Conservation (phyloP, 2,113 vertebrate genomes). For the Ranitomeya imitator region DNA sequence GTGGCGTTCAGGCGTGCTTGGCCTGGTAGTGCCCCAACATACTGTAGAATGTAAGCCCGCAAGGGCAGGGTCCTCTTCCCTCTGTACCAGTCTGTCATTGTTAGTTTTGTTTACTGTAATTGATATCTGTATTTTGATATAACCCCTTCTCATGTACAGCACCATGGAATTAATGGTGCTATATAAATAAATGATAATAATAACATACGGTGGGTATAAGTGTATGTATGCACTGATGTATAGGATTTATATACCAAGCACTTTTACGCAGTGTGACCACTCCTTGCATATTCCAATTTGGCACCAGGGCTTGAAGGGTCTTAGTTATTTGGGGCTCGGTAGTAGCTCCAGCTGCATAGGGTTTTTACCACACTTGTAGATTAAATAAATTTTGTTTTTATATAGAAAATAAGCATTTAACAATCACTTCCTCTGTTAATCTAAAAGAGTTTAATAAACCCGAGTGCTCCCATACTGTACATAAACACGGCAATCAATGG, state of each 20-base stretch:
- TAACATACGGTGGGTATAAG: background rate
- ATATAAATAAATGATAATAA: too few relatives aligned
- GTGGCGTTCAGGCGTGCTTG: background rate
- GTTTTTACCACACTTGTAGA: background rate
- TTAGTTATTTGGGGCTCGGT: background rate
- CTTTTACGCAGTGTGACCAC: too few relatives aligned
- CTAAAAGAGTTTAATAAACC: background rate
- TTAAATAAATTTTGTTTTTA: conserved; percentile 14
- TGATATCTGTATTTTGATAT: too few relatives aligned
- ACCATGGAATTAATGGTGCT: too few relatives aligned
- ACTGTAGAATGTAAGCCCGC: too few relatives aligned
- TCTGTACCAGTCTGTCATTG: too few relatives aligned
- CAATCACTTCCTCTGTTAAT: background rate
- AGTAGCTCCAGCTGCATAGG: background rate
- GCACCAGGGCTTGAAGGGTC: background rate
- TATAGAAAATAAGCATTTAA: background rate
- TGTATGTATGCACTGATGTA: too few relatives aligned
- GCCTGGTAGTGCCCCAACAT: background rate
- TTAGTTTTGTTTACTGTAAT: too few relatives aligned
- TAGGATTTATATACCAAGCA: too few relatives aligned
- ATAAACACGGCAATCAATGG: conserved; percentile 19
- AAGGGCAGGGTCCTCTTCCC: too few relatives aligned
- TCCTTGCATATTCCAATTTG: background rate
- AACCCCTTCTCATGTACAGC: too few relatives aligned
- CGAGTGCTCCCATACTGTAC: background rate